These are phyloP conservation scores for Gymnothorax javanicus DNA, from an alignment of 2,797 vertebrate species.

Conservation along the genomic window DNA sequence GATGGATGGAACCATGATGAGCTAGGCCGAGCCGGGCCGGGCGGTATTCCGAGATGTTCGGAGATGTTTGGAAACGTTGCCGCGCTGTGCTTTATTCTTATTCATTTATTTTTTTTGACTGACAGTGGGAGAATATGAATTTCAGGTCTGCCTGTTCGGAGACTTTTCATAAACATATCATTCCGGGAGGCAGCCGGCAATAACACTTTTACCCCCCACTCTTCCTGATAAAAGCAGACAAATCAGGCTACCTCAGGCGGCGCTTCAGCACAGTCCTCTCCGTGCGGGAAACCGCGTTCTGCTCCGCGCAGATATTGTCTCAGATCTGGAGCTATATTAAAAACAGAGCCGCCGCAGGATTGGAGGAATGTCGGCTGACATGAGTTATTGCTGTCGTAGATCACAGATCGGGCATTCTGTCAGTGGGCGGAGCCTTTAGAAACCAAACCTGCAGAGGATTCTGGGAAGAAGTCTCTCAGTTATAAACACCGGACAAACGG, in stretches of 20 bases:
- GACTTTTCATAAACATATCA: conserved; percentile 38
- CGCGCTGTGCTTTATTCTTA: not conserved
- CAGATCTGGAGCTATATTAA: conserved; percentile 34
- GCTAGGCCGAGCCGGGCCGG: not conserved
- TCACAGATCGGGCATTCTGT: conserved; percentile 17
- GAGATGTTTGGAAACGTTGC: not conserved
- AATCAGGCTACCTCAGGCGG: conserved; percentile 22
- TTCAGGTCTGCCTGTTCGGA: conserved; percentile 17
- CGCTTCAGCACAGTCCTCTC: conserved; percentile 16
- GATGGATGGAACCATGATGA: not conserved
- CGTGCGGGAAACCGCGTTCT: not conserved
- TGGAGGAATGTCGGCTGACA: conserved; percentile 6
- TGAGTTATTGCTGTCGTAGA: conserved; percentile 35
- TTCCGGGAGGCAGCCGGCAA: conserved; percentile 24
- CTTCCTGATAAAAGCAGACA: conserved; percentile 33
- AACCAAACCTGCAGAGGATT: not conserved
- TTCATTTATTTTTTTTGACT: not conserved
- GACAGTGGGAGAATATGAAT: conserved; percentile 18
- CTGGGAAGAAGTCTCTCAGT: too few relatives aligned
- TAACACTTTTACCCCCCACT: conserved; percentile 12
- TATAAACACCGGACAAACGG: not conserved
- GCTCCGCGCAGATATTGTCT: conserved; percentile 28
- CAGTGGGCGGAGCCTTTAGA: not conserved
- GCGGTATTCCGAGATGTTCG: not conserved
- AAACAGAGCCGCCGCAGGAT: conserved; percentile 1